Base-by-base conservation (phyloP, 2,797 vertebrate species). In the Rhodeus uyekii region DNA sequence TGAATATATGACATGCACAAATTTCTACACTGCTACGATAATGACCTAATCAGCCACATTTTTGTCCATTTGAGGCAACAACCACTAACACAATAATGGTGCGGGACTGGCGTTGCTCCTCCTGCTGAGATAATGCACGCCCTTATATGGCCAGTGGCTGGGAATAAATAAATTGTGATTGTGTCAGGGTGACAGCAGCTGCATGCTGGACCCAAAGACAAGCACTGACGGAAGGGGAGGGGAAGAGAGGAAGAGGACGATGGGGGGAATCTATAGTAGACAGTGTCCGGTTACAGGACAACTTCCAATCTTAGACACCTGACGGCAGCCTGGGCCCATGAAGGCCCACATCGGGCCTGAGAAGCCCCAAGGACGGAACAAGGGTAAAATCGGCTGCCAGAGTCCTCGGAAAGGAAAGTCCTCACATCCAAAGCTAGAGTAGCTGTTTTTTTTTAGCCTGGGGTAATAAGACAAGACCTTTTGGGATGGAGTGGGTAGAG, bases 261-360 rank as follows among this genome's bases (percentile, higher is more conserved):
- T 76, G 88, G 90, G 88, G n/a, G 88, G 85, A 88, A 84, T 87
- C 91, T 90, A 90, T 91, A 91, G 87, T 91, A 87, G 79, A 87
- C 69, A 81, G 93, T 95, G 92, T 99, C 96, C 91, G 92, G 92
- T 99, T 98, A 97, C 97, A 93, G 55, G 87, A 91, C 92, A 93
- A 93, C 95, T 96, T 98, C 96, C 97, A 98, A 97, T 96, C 96
- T 97, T 98, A 98, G 97, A 95, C 90, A 88, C 94, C 94, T 95
- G 93, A 95, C 94, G 84, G 95, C 92, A 90, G 93, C 90, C 87
- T 87, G 91, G 93, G 94, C 91, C 88, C 29, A 94, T 89, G 88
- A 89, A 91, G 89, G 91, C 91, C 90, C 87, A 86, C 79, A 81
- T 36, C 88, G 87, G 89, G 84, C 91, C 91, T 86, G 87, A 91